These are phyloP conservation scores for Amphipoea oculea DNA, from an alignment of 2,888 invertebrate species.

Conservation along the genomic window DNA sequence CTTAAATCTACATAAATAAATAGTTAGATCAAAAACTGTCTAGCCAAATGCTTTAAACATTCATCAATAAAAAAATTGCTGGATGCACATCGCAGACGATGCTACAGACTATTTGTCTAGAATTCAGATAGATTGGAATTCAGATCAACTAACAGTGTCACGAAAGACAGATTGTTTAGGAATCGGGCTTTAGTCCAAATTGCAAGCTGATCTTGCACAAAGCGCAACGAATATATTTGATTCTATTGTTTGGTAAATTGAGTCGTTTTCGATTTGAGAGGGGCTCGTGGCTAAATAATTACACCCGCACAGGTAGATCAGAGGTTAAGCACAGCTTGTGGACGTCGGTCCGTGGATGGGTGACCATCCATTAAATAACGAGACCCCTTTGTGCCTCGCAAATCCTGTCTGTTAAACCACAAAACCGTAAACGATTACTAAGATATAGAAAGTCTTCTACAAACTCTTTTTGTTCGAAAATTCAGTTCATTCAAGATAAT, in stretches of 20 bases:
- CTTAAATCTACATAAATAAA: neutral
- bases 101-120: conserved; percentile 24
- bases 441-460: neutral
- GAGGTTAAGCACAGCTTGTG: neutral
- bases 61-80: conserved; percentile 11
- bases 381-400: neutral
- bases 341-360: neutral
- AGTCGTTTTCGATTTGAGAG: neutral
- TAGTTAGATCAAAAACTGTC: neutral
- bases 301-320: neutral
- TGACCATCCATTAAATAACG: too few species aligned
- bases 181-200: conserved; percentile 34
- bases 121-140: conserved; percentile 46
- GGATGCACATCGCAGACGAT: conserved; percentile 11
- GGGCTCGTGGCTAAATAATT: neutral
- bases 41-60: neutral
- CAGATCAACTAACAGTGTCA: conserved; percentile 43
- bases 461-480: conserved; percentile 13
- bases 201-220: conserved; percentile 26
- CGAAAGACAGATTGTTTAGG: conserved; percentile 26
- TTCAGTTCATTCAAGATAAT: conserved; percentile 22
- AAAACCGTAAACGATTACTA: conserved; percentile 17
- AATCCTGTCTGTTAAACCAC: neutral
- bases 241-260: conserved; percentile 13
- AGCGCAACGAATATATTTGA: conserved; percentile 8